Base-by-base conservation (phyloP, 2,888 invertebrate genomes). In the Eristalinus aeneus region DNA sequence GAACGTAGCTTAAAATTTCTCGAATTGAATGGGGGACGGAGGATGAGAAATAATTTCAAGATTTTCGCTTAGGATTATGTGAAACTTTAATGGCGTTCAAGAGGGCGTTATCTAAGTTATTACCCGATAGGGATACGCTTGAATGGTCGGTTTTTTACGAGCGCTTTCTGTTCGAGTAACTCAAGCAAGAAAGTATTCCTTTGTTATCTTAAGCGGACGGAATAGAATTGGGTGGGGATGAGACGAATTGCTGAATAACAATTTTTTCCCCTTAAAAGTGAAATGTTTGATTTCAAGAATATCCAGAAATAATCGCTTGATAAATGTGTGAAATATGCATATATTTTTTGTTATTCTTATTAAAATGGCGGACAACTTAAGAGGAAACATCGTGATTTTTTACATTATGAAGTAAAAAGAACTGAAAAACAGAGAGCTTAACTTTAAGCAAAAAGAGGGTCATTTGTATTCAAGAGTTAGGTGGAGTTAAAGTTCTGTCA, bases 21-120 rank as follows among this genome's bases (percentile, higher is more conserved):
- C 22, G 22, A 31, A 16, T 61, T 36, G 22, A 8, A 11, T 27
- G 39, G 12, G 11, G 27, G 16, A 16, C 27, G 65, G 58, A 10
- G 56, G 23, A 23, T 23, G 56, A 27, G 56, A 53, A 60, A n/a
- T n/a, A 60, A 60, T 79, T 72, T 63, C 56, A 76, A 76, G 72
- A 72, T 84, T 54, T 75, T 79, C 74, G 46, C 53, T 71, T 75
- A 54, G 61, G 60, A 56, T 61, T 68, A 76, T 81, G 81, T 68
- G 58, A 20, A 69, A 64, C 61, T 81, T 85, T 85, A 85, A 81
- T 85, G 81, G 85, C 23, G 76, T 60, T 85, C 68, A 81, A 76
- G 23, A 80, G 81, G 81, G 81, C 81, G 72, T 81, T 85, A 81
- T 81, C 85, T 77, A 73, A 81, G 56, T 85, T 76, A 81, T 81